Conservation (phyloP, 1,140 invertebrate species). For the Drosophila sproati region DNA sequence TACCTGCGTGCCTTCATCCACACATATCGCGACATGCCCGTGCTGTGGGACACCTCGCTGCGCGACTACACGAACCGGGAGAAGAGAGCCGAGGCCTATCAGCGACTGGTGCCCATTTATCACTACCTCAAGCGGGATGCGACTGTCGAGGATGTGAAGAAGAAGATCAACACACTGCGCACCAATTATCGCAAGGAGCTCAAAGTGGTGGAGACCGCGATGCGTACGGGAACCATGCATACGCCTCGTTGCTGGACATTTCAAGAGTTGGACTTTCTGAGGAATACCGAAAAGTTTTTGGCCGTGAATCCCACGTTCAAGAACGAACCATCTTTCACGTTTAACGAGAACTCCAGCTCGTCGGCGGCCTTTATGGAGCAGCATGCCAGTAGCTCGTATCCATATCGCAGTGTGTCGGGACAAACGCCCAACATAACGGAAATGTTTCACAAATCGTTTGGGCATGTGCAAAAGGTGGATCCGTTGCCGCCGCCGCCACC, state of each 20-base stretch:
- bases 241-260: slow-evolving; percentile 80
- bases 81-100: slow-evolving; percentile 77
- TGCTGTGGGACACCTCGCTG: slow-evolving; percentile 78
- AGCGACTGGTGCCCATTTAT: slow-evolving; percentile 77
- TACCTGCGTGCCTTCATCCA: slow-evolving; percentile 77
- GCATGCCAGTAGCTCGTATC: slow-evolving; percentile 46
- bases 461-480: slow-evolving; percentile 56
- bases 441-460: slow-evolving; percentile 82
- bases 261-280: slow-evolving; percentile 75
- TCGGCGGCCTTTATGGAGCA: slow-evolving; percentile 63
- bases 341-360: slow-evolving; percentile 69
- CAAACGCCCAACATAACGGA: slow-evolving; percentile 73
- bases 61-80: slow-evolving; percentile 80
- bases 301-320: slow-evolving; percentile 75
- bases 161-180: slow-evolving; percentile 79
- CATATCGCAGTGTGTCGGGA: slow-evolving; percentile 37
- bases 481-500: slow-evolving; percentile 48
- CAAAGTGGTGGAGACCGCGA: slow-evolving; percentile 74
- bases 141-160: slow-evolving; percentile 79
- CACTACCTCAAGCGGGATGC: slow-evolving; percentile 78
- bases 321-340: slow-evolving; percentile 61
- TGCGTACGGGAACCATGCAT: slow-evolving; percentile 65
- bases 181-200: slow-evolving; percentile 82
- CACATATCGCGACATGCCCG: slow-evolving; percentile 75
- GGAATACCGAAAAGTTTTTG: slow-evolving; percentile 78